These are phyloP conservation scores for Antechinus flavipes DNA, from an alignment of 2,113 vertebrate genomes.

Conservation along the genomic window DNA sequence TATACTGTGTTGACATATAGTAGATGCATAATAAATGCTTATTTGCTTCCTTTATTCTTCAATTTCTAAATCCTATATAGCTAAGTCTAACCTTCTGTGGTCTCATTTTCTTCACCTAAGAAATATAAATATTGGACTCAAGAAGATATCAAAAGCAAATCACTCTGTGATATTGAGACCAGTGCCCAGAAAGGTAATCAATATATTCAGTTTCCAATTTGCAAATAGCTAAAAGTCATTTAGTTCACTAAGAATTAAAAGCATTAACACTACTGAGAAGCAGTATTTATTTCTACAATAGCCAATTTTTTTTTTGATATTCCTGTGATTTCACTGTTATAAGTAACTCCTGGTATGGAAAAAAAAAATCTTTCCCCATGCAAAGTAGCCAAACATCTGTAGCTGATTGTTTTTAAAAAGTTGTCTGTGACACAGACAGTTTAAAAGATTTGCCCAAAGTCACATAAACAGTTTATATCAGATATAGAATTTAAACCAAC, in stretches of 20 bases:
- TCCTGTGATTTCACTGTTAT: neutral
- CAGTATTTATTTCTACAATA: neutral
- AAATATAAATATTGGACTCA: neutral
- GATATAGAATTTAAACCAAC: neutral
- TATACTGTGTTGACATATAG: neutral
- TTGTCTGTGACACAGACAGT: neutral
- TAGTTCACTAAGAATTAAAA: constrained; percentile 35
- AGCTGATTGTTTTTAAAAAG: neutral
- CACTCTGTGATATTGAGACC: neutral
- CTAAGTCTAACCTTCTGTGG: neutral
- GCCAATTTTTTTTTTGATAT: neutral
- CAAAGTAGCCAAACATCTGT: neutral
- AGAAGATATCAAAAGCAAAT: neutral
- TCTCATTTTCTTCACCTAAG: neutral
- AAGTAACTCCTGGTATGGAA: neutral
- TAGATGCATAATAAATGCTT: neutral
- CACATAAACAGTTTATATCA: neutral
- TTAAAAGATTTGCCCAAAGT: neutral
- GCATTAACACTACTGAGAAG: constrained; percentile 21
- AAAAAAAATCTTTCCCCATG: neutral
- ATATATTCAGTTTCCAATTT: constrained; percentile 16
- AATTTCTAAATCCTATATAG: neutral
- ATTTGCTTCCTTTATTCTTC: neutral
- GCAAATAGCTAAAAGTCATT: constrained; percentile 12
- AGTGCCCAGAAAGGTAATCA: constrained; percentile 10